Evolutionary conservation across 2,113 vertebrate species (phyloP), one percentile per base, ranked within the genome.

Genomic region (Nanorana parkeri): DNA sequence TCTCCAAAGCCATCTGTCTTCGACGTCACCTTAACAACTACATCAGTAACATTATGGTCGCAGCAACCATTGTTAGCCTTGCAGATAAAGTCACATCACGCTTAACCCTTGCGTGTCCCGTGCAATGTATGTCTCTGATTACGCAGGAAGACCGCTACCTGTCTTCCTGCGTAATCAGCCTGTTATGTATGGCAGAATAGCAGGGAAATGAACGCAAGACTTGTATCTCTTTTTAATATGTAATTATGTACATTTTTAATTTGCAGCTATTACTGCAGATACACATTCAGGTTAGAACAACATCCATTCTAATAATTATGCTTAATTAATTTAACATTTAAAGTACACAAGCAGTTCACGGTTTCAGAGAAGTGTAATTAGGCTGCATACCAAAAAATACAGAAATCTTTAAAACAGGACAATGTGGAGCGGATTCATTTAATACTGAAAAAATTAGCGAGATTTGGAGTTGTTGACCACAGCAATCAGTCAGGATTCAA

Each of bases 1-100:
- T 81, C 36, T 28, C 51, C 51, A 32, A 58, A 74, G 32, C 61
- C 63, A 73, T 81, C 58, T 81, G 69, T 41, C 58, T 21, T 64
- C 26, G 19, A 51, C n/a, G 29, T 69, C 55, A 64, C 11, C 26
- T 65, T 52, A 65, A 77, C 61, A 65, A 20, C 17, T 21, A 77
- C 54, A 17, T 65, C 75, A 65, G 23, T 20, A 20, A 3, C 75
- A 77, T 47, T 65, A 77, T 4, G 5, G 20, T 41, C 2, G 0
- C 3, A 68, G 29, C 17, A 32, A 47, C 66, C 66, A 29, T 66
- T 32, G 29, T 19, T 61, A 61, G 58, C n/a, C 21, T 5, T 24
- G 60, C 10, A 63, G 21, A 63, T 47, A 47, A 47, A 63, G 60
- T 63, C 60, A 63, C 60, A 21, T 60, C 11, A 15, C 10, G 13